phyloP scores from a whole-genome alignment of 1,140 invertebrate species.

The Panagrolaimus sp. region DNA sequence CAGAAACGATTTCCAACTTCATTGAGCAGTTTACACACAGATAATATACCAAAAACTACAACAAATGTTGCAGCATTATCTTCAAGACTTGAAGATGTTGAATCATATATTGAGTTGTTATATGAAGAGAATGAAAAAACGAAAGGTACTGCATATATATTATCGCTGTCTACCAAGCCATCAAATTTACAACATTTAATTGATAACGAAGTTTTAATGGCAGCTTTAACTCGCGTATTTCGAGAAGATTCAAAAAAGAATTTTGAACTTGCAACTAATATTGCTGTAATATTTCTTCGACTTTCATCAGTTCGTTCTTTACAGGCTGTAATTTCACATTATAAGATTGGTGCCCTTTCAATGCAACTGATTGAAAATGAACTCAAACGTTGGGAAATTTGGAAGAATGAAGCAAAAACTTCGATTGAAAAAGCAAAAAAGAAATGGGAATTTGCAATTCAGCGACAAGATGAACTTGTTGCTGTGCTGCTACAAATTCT shows the following conservation, averaged over 20 bases:
- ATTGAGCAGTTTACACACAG: background rate
- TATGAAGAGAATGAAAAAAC: conserved; percentile 93
- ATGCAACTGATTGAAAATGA: conserved; percentile 94
- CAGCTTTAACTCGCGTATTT: conserved; percentile 83
- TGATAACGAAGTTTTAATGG: conserved; percentile 87
- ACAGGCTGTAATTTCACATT: conserved; percentile 81
- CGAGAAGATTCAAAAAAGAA: conserved; percentile 94
- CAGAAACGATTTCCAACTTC: conserved; percentile 70
- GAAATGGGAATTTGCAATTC: conserved; percentile 72
- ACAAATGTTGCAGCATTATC: background rate
- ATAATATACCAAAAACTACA: conserved; percentile 14
- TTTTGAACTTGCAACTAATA: conserved; percentile 88
- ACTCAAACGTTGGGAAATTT: conserved; percentile 81
- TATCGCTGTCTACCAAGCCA: conserved; percentile 80
- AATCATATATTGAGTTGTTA: conserved; percentile 81
- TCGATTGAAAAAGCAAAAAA: conserved; percentile 61
- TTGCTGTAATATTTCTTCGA: conserved; percentile 92
- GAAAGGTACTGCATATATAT: conserved; percentile 79
- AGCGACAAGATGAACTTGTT: conserved; percentile 84
- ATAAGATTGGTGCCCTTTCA: conserved; percentile 86
- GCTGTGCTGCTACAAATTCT: conserved; percentile 75
- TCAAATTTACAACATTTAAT: conserved; percentile 87
- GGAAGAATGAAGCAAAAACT: conserved; percentile 66
- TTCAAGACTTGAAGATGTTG: conserved; percentile 14
- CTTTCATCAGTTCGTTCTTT: conserved; percentile 94